Evolutionary conservation across 2,888 invertebrate genomes (phyloP), one percentile per base, ranked within the genome.

Genomic region (Rugalucina vietnamica): DNA sequence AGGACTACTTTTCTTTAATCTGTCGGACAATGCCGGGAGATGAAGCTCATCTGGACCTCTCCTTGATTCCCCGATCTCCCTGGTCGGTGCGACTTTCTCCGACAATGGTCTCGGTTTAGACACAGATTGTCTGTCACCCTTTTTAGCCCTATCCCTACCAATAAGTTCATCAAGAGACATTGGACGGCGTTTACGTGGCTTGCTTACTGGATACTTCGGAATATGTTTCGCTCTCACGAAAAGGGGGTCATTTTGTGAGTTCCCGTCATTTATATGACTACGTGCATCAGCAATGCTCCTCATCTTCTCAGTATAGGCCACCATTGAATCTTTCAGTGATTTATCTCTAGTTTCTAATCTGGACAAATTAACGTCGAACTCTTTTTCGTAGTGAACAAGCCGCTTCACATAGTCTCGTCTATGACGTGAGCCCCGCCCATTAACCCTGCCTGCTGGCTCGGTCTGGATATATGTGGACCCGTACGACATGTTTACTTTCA

Each of bases 81-180:
- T 81, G 14, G 49, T 54, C 18, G 87, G 86, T 54, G 83, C 79
- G 21, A 70, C 78, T 43, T 85, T 86, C 54, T 88, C 88, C 14
- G 88, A 88, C 27, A 79, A 71, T 3, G 88, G 88, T 39, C 88
- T 74, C 65, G 65, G 79, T 65, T 81, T 83, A 0, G 74, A 70
- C 3, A 49, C 80, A 21, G 37, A 34, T 12, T 80, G 76, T 37
- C 77, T 65, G 12, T 75, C 79, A 1, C 72, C 43, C 1, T 36
- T n/a, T 4, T 76, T 1, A 4, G 85, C 85, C 10, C 85, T 70
- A 43, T 86, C 88, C 49, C 88, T 81, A 18, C 91, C 90, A 1
- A 89, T 79, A 1, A 90, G 82, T 78, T 91, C 91, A 74, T 91
- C 91, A 60, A 91, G 82, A 18, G 91, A 91, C 84, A 89, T 87